phyloP scores from a whole-genome alignment of 1,140 invertebrate species.

The Scaptomyza hsui region DNA sequence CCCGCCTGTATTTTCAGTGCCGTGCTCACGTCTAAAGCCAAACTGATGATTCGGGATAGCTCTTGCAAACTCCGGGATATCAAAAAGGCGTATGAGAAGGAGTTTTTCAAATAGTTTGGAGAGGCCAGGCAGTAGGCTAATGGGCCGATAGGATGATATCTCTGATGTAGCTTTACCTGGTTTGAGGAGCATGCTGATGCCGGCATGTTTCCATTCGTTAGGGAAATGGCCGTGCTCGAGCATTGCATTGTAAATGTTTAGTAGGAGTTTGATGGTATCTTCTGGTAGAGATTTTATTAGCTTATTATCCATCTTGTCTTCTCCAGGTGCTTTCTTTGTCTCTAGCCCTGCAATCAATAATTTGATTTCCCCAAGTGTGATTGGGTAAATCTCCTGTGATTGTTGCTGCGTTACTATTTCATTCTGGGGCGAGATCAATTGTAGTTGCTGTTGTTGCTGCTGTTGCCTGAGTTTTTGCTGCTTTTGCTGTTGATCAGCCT shows the following conservation, averaged over 20 bases:
- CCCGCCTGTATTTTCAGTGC: neutral
- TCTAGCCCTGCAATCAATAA: too few species aligned
- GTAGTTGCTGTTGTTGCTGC: too few species aligned
- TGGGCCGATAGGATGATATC: conserved; percentile 8
- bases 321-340: too few species aligned
- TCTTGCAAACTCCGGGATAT: neutral
- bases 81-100: neutral
- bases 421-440: too few species aligned
- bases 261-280: too few species aligned
- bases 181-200: conserved; percentile 9
- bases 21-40: conserved; percentile 13
- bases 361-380: too few species aligned
- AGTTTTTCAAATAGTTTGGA: conserved; percentile 31
- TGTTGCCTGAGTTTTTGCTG: too few species aligned
- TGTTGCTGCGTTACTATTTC: neutral
- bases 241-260: too few species aligned
- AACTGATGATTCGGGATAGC: conserved; percentile 26
- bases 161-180: conserved; percentile 7
- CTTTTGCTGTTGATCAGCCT: too few species aligned
- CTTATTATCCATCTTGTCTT: too few species aligned
- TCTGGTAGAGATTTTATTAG: too few species aligned
- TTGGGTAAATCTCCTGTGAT: too few species aligned
- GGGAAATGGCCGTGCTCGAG: neutral
- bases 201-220: conserved; percentile 14
- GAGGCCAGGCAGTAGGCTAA: conserved; percentile 6